phyloP scores from a whole-genome alignment of 2,888 invertebrate genomes.

The Glaucopsyche alexis region DNA sequence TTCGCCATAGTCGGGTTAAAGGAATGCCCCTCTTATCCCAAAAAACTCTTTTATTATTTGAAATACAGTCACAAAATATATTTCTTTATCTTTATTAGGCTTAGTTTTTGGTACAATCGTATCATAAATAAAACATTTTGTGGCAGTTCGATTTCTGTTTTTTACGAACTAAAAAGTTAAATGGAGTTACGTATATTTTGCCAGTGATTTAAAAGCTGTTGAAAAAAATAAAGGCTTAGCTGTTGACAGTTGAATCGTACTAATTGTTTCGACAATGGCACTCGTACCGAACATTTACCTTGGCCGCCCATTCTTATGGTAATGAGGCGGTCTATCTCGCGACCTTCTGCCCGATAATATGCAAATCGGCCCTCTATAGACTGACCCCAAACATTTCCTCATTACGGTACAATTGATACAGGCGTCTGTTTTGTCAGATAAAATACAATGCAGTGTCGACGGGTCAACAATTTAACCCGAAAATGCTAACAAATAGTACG shows the following conservation, averaged over 20 bases:
- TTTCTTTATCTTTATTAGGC: background rate
- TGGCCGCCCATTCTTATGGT: slow-evolving; percentile 73
- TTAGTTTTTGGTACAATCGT: background rate
- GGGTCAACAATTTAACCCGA: background rate
- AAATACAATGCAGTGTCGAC: background rate
- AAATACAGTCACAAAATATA: too few relatives aligned
- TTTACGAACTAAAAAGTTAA: background rate
- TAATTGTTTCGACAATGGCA: slow-evolving; percentile 25
- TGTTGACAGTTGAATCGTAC: slow-evolving; percentile 20
- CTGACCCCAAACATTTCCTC: slow-evolving; percentile 70
- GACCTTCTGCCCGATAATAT: slow-evolving; percentile 76
- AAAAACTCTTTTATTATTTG: background rate
- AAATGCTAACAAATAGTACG: background rate
- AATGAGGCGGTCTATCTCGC: slow-evolving; percentile 70
- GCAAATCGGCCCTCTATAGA: slow-evolving; percentile 71
- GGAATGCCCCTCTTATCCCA: too few relatives aligned
- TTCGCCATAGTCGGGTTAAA: too few relatives aligned
- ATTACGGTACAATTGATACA: slow-evolving; percentile 44
- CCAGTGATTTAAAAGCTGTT: background rate
- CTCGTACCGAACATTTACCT: slow-evolving; percentile 56
- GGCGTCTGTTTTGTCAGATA: background rate
- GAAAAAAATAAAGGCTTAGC: background rate
- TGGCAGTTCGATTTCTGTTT: too few relatives aligned
- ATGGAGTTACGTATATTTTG: background rate
- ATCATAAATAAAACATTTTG: too few relatives aligned